Evolutionary conservation across 2,888 invertebrate species (phyloP).

Genomic region (Chalcosyrphus nemorum): DNA sequence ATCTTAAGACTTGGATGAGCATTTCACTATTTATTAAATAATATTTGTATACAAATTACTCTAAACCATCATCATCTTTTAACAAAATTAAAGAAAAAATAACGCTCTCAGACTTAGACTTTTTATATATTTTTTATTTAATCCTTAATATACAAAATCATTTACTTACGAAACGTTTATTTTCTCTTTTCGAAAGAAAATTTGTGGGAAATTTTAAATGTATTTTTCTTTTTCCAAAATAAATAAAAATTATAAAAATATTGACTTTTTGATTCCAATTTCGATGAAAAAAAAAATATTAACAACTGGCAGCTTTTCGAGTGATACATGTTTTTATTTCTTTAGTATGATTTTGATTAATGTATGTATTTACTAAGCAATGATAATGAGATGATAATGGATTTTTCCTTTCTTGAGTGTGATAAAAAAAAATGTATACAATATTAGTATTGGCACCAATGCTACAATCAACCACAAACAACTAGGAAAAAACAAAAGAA

Average conservation of each 20-base stretch:
- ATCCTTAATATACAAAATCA: background rate
- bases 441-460: background rate
- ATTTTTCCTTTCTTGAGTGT: constrained; percentile 7
- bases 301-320: constrained; percentile 3
- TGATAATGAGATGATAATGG: constrained; percentile 54
- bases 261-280: background rate
- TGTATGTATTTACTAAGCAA: constrained; percentile 2
- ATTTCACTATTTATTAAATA: background rate
- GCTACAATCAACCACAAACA: constrained; percentile 11
- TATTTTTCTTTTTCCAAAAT: constrained; percentile 21
- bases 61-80: constrained; percentile 6
- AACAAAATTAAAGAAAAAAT: background rate
- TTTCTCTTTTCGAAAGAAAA: background rate
- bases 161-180: constrained; percentile 1
- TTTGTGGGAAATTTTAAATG: constrained; percentile 67
- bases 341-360: background rate
- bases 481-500: background rate
- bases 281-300: background rate
- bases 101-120: background rate
- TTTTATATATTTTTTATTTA: background rate
- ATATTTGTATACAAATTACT: background rate
- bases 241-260: background rate
- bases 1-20: too few species aligned
- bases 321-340: background rate
- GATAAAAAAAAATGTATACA: background rate